Evolutionary conservation across 2,113 vertebrate genomes (phyloP), one percentile per base, ranked within the genome.

Genomic region (Gnathonemus echidnorhynchus): DNA sequence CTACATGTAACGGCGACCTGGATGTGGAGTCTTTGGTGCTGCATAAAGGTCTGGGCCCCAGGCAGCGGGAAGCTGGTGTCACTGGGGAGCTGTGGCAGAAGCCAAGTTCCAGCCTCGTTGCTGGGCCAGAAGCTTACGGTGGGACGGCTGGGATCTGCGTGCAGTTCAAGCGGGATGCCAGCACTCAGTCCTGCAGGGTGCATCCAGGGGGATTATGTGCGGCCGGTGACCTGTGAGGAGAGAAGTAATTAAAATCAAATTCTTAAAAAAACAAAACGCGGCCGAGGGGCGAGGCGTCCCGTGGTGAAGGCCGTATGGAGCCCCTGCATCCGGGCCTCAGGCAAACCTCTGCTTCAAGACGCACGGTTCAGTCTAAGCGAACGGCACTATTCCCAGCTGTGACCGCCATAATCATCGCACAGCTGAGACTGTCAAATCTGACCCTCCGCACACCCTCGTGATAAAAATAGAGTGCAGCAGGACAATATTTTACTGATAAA

Each of bases 211-310:
- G 87, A 56, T 88, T 84, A 62, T 84, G 87, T 88, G 31, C 24
- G 87, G 74, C 50, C 52, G 35, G 87, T 62, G 52, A 88, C 89
- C 80, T 89, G 53, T 48, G 89, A 90, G 83, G 74, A 70, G 56
- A 89, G 88, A 88, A 66, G 85, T 91, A 77, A 92, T 91, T 87
- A 91, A 91, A 91, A 92, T 89, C 89, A 91, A 91, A 92, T 88
- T 91, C 90, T 91, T 91, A 91, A 91, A 53, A 48, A 53, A 62
- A 45, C 50, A 19, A 11, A 35, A 88, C 58, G 83, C 62, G 77
- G 91, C 90, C 86, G 87, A 91, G 83, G 86, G 90, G 85, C 56
- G 80, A 89, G 88, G 88, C 88, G 86, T 15, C 3, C 24, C 35
- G 53, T 66, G 45, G 21, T 15, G 53, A 45, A 15, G 27, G 58